Evolutionary conservation across 2,888 invertebrate species (phyloP), one percentile per base, ranked within the genome.

Genomic region (Pocota personata): DNA sequence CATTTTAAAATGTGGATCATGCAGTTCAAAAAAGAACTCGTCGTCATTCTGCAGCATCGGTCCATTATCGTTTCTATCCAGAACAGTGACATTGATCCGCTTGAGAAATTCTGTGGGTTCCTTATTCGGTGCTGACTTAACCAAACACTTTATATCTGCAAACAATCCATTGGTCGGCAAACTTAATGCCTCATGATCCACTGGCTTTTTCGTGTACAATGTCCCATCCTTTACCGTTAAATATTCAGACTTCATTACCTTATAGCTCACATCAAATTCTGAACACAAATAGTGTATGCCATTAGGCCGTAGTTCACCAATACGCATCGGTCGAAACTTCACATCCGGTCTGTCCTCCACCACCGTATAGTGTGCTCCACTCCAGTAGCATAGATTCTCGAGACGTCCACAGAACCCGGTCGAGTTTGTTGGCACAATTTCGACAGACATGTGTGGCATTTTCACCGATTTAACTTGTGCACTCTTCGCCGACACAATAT

Each of bases 51-150:
- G 91, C 35, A 95, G 88, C 88, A 96, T 93, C 0, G 98, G 98
- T 8, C 97, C 97, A 91, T 98, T 98, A 92, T 99, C 98, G 92
- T 99, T 99, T 92, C 97, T 97, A 90, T 97, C 97, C 64, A 96
- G 92, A 7, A 99, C 95, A 2, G 93, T 92, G n/a, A 95, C 90
- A 50, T 90, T 89, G 6, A 94, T 88, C 1, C 90, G 89, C 82
- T 91, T 92, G 30, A 90, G 72, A 27, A 88, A 71, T 46, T 88
- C 88, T 10, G 76, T 67, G 2, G 83, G 71, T 24, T 88, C 88
- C n/a, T 50, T 71, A 52, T 88, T 87, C 0, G 71, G 19, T 5
- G 83, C 69, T 0, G 88, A 91, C 90, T 90, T 92, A 1, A 91
- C 92, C 0, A 93, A 91, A 69, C 92, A 91, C 69, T 83, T 89